Evolutionary conservation across 35 echinoderm and acorn worm genomes (phyloP).

Genomic region (Acanthaster planci): DNA sequence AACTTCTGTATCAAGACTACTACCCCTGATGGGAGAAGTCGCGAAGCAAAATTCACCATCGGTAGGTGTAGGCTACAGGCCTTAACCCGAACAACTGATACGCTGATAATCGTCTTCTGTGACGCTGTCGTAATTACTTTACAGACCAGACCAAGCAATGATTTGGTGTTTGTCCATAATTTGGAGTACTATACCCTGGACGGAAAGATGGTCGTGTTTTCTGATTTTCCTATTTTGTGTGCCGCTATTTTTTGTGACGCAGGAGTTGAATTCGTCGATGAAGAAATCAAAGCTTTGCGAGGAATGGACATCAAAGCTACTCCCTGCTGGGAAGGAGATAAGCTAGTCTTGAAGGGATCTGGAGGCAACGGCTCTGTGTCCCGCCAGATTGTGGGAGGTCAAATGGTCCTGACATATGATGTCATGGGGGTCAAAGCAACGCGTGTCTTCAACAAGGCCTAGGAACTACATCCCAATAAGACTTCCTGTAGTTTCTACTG

Average conservation of each 20-base stretch:
- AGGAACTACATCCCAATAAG: no score
- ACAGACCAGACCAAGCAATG: no score
- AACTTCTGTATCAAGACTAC: constrained; percentile 62
- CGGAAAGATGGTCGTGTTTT: no score
- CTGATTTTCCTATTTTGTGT: not conserved
- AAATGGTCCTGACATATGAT: constrained; percentile 64
- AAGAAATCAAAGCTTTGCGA: constrained; percentile 54
- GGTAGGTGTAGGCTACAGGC: not conserved
- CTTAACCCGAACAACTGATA: no score
- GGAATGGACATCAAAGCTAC: constrained; percentile 67
- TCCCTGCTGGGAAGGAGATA: constrained; percentile 64
- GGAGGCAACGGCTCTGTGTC: constrained; percentile 52
- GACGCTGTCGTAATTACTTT: no score
- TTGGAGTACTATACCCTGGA: no score
- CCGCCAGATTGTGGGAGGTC: constrained; percentile 61
- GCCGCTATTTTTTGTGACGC: not conserved
- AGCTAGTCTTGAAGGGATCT: constrained; percentile 63
- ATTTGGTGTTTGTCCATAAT: no score
- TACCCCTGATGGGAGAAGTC: constrained; percentile 6
- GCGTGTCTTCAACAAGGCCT: constrained; percentile 77
- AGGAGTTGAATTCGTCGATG: constrained; percentile 46
- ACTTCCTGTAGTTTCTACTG: no score
- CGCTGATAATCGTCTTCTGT: no score
- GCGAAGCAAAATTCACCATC: constrained; percentile 27
- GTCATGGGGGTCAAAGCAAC: constrained; percentile 52